Base-by-base conservation (phyloP, 2,113 vertebrate species). In the Casuarius casuarius region DNA sequence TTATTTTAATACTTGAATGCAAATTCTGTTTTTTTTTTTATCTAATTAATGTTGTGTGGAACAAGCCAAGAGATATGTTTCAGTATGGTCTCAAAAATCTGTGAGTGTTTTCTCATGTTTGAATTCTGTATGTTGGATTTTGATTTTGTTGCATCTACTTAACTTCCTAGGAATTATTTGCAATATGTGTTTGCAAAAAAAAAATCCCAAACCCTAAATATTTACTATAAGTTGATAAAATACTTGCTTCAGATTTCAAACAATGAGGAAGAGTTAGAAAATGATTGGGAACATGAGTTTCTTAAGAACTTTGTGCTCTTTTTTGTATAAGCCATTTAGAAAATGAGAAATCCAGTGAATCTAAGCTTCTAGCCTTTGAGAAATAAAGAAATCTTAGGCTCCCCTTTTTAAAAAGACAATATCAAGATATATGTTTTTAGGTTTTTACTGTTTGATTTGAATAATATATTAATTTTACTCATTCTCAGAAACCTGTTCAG, bases 41-140 rank as follows among this genome's bases (percentile, higher is more conserved):
- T 72, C 46, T 87, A 84, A 95, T 87, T 91, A 65, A 62, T 54
- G n/a, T 91, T 85, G 72, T 81, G 4, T 58, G 76, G 44, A 88
- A 67, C 49, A 89, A 93, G 46, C 81, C 84, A 90, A 83, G 35
- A 77, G 78, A 85, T 87, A 62, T 78, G 59, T 81, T 95, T 76
- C 33, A 62, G 29, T 67, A 72, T 42, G 74, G 29, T 70, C 46
- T 80, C 67, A 73, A 52, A 93, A 93, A 92, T 94, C 76, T 92
- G 58, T 63, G 25, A 68, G 7, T 90, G 40, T 84, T 94, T 92
- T 87, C 84, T 84, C 31, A 46, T 67, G 33, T 85, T 95, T 90
- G 58, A 87, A 35, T 94, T 91, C 56, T 59, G 7, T 52, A 21
- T 89, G 72, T 90, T 91, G 56, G 38, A 58, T 67, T 95, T 91